Base-by-base conservation (phyloP, 2,113 vertebrate genomes). In the Tetrax tetrax region DNA sequence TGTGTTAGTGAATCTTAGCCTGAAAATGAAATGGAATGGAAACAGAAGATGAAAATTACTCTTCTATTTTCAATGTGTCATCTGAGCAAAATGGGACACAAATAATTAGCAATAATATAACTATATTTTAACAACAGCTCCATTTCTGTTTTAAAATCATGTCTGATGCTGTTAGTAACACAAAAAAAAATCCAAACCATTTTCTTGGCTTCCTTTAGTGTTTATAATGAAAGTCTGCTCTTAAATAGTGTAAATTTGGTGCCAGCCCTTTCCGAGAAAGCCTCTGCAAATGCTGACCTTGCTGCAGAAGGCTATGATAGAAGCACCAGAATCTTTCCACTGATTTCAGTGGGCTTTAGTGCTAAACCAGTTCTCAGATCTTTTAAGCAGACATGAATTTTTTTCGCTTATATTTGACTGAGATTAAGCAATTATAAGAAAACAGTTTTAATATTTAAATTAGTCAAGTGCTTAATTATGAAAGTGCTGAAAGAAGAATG, bases 381-480 rank as follows among this genome's bases (percentile, higher is more conserved):
- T 81, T 74, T 91, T 64, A 89, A 72, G 38, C 19, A 79, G 35
- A 35, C 33, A 23, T 35, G 29, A 83, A 45, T 75, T 84, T 87
- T 14, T 45, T 38, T 82, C 5, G 1, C 53, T 89, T 84, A 27
- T 68, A 87, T 71, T 78, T 95, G 65, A 48, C 35, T 79, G 35
- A 87, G 72, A 71, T 84, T 56, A 87, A 38, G 65, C 29, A 87
- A 80, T 76, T 90, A 90, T 54, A 23, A 89, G 45, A 94, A 96
- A 93, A 94, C 78, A 63, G 70, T 89, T 94, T 95, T 90, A 89
- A 91, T 96, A 94, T 93, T 95, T 80, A 91, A 96, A 90, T 96
- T 72, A 94, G 82, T 77, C 65, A 91, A 94, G 90, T 91, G 41
- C 57, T 90, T 96, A 95, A 95, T 96, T 90, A 94, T 63, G 82